phyloP scores from a whole-genome alignment of 2,113 vertebrate genomes.

The Aplodontia rufa region DNA sequence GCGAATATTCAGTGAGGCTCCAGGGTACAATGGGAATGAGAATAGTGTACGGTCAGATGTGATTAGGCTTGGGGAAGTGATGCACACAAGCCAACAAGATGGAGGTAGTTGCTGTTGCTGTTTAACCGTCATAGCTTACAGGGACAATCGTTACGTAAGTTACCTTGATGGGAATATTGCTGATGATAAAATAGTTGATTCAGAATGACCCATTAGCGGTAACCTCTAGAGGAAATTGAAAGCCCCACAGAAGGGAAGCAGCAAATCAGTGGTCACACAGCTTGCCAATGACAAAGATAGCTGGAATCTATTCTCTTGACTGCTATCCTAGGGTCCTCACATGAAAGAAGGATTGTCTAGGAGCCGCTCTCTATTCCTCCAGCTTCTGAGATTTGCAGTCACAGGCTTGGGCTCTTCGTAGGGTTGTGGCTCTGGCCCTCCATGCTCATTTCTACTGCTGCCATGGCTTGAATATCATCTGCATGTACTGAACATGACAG shows the following conservation, averaged over 20 bases:
- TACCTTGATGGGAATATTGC: background rate
- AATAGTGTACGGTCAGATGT: background rate
- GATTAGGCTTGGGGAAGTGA: background rate
- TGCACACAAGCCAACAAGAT: background rate
- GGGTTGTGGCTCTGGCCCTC: background rate
- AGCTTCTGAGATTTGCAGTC: background rate
- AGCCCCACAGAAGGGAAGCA: background rate
- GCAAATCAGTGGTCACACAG: background rate
- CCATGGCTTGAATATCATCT: background rate
- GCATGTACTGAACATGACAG: too few relatives aligned
- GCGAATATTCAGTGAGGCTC: accelerated
- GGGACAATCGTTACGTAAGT: background rate
- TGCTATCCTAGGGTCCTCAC: background rate
- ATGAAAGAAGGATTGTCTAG: background rate
- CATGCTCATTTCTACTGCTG: background rate
- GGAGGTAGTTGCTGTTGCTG: background rate
- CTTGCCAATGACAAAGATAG: background rate
- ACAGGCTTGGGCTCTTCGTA: background rate
- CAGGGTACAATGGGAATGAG: accelerated
- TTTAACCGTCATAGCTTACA: background rate
- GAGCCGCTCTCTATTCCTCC: accelerated
- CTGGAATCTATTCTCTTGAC: background rate
- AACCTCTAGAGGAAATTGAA: background rate
- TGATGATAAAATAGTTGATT: background rate
- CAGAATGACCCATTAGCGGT: background rate